Evolutionary conservation across 2,113 vertebrate species (phyloP), one percentile per base, ranked within the genome.

Genomic region (Scalopus aquaticus): DNA sequence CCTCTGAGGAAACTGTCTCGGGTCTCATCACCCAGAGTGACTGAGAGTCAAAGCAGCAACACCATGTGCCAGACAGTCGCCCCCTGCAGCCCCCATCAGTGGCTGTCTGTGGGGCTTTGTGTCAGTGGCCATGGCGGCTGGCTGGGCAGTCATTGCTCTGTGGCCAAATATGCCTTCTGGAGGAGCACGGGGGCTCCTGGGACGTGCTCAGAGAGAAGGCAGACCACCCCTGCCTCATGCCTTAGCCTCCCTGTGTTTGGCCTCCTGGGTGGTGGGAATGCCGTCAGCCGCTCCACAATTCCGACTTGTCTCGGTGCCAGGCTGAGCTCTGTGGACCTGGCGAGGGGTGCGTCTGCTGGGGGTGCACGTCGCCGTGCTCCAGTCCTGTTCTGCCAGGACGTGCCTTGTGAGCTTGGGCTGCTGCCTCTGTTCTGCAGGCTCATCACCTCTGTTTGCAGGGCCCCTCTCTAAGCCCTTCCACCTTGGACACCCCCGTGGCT

Each of bases 351-450:
- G 30, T 20, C 17, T 76, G 32, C 30, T 17, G 58, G 77, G 73
- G 16, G 5, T 39, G 67, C 2, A n/a, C 1, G 17, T 5, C 1
- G 0, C 17, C 0, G 12, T 10, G 11, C 15, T 32, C 44, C 73
- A 3, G 11, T 28, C 20, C 28, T 2, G 5, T 13, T 37, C 30
- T 62, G 30, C 54, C 13, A 46, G 37, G 22, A 4, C 56, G 46
- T 17, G 44, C 28, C 12, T 0, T 49, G 56, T 22, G 19, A 35
- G 1, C 15, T 0, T 1, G 37, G 64, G 8, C 3, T 0, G 37
- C 3, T 15, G 24, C 2, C 67, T 76, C 20, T 22, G 0, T 2
- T 49, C 35, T 65, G 15, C 1, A 22, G 13, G 67, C 30, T 70
- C n/a, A 17, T 77, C 42, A 6, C 11, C 24, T 78, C 56, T 56